Percentiles rank a stretch among this genome's conserved stretches.
Conservation (phyloP, 1,140 invertebrate genomes). For the Drosophila subobscura region DNA sequence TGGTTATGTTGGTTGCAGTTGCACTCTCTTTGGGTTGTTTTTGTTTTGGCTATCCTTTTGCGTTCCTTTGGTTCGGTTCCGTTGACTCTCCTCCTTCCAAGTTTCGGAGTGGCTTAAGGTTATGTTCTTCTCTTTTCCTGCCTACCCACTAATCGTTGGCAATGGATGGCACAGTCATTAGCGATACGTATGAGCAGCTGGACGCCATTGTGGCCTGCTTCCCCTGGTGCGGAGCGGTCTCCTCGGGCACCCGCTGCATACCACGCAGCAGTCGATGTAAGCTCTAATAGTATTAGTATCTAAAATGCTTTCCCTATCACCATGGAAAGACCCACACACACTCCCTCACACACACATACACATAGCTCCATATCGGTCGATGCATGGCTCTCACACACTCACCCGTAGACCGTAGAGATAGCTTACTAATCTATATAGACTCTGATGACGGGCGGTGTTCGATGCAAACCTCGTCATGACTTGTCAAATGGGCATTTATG, state of each 20-base stretch:
- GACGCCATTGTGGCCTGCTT: slow-evolving; percentile 89
- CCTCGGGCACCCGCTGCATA: slow-evolving; percentile 81
- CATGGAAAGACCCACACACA: background rate
- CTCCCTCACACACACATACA: slow-evolving; percentile 11
- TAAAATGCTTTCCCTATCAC: background rate
- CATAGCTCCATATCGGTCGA: slow-evolving; percentile 10
- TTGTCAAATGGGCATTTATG: slow-evolving; percentile 6
- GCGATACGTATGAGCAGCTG: slow-evolving; percentile 88
- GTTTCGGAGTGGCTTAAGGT: slow-evolving; percentile 71
- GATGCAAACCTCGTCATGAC: slow-evolving; percentile 19
- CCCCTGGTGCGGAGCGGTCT: slow-evolving; percentile 87
- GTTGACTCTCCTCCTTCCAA: slow-evolving; percentile 31
- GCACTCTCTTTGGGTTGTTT: slow-evolving; percentile 57
- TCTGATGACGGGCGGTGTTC: background rate
- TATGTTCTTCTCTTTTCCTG: slow-evolving; percentile 63
- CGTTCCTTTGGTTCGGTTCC: slow-evolving; percentile 42
- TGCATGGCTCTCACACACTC: slow-evolving; percentile 30
- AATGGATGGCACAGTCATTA: slow-evolving; percentile 72
- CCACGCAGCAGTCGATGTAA: slow-evolving; percentile 84
- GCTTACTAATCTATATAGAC: slow-evolving; percentile 28
- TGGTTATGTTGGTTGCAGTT: slow-evolving; percentile 49
- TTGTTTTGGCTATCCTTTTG: slow-evolving; percentile 46
- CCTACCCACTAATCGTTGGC: slow-evolving; percentile 48
- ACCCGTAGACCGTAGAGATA: slow-evolving; percentile 8
- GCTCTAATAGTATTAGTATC: slow-evolving; percentile 24